Evolutionary conservation across 2,888 invertebrate genomes (phyloP), one percentile per base, ranked within the genome.

Genomic region (Osedax fenrisi): DNA sequence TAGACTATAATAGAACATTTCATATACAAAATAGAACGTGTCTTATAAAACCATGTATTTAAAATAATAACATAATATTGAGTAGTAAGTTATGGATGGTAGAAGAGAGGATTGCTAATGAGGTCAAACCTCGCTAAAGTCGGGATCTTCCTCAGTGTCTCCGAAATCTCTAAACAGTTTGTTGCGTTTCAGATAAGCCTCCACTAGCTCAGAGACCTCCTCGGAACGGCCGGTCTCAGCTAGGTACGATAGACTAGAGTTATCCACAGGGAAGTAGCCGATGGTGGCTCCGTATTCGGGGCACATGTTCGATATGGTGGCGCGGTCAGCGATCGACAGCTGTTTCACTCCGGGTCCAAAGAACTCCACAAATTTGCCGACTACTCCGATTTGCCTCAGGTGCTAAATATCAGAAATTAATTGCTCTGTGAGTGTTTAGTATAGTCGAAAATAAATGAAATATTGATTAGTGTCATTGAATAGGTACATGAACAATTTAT

Each of bases 341-440:
- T 91, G 90, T 0, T 89, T 85, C 2, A 96, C 93, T 1, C 97
- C 97, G 0, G 93, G 90, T 0, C 97, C 97, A 85, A 91, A 98
- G 86, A 98, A 98, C 86, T 98, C 97, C 2, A 98, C 97, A 86
- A 98, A 97, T 83, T 97, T 96, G 2, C 95, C 95, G 73, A 97
- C 97, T 3, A 97, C 97, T 59, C 97, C 97, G 69, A 95, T 84
- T 80, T 92, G 90, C 21, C 97, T 89, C 74, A 97, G 87, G 84
- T 92, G 90, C 89, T 92, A 81, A 79, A 81, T 82, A 72, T 27
- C 66, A 74, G 24, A n/a, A n/a, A n/a, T n/a, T n/a, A n/a, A n/a
- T n/a, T n/a, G n/a, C n/a, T n/a, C n/a, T n/a, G n/a, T 23, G 2
- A 25, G 17, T 3, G 23, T n/a, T 27, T 10, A 64, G 10, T 10